Conservation (phyloP, 2,888 invertebrate genomes). For the Eutolmus rufibarbis region DNA sequence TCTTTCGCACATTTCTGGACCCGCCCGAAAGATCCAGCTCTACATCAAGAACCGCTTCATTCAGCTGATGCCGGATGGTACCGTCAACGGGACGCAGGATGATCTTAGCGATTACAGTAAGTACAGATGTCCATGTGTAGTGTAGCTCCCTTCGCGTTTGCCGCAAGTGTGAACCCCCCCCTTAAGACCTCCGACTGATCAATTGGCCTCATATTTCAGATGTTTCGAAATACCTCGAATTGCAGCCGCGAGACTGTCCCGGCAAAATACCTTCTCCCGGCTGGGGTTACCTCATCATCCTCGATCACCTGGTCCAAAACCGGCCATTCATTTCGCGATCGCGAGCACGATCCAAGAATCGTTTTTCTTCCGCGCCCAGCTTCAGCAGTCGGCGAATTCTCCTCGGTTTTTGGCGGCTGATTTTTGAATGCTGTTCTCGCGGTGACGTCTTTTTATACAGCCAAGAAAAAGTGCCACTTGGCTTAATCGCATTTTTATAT, state of each 20-base stretch:
- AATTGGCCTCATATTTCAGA: constrained; percentile 11
- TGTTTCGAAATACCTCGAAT: not conserved
- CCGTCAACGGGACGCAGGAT: constrained; percentile 83
- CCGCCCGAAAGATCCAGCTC: constrained; percentile 81
- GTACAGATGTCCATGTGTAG: constrained; percentile 60
- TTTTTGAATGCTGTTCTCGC: not conserved
- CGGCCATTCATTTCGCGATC: not conserved
- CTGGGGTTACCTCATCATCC: constrained; percentile 3
- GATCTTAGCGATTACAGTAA: constrained; percentile 84
- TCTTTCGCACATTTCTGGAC: constrained; percentile 81
- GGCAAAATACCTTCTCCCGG: not conserved
- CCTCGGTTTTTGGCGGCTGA: not conserved
- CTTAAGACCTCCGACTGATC: not conserved
- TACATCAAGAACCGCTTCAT: constrained; percentile 84
- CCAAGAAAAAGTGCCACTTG: not conserved
- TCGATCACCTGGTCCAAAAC: not conserved
- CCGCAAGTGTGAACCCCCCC: not conserved
- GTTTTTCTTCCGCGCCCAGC: not conserved
- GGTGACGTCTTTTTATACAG: not conserved
- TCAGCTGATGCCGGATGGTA: constrained; percentile 83
- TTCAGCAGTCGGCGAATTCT: not conserved
- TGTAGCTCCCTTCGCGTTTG: not conserved
- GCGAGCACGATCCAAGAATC: not conserved
- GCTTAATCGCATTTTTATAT: constrained; percentile 1
- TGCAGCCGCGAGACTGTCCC: not conserved